These are phyloP conservation scores for Sarcophaga carnaria DNA, from an alignment of 2,888 invertebrate species.

Conservation along the genomic window DNA sequence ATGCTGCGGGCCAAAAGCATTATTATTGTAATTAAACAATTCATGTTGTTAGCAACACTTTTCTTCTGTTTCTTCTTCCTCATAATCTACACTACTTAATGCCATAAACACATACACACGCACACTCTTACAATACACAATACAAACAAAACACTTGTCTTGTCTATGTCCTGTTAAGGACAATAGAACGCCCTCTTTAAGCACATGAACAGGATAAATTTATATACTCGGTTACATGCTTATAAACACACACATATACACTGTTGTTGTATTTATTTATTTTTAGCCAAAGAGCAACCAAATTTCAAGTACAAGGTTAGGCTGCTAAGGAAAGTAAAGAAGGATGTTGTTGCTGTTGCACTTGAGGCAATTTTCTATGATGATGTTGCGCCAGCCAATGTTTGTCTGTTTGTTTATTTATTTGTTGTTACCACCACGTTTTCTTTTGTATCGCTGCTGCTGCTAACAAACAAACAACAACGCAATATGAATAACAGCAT, in stretches of 20 bases:
- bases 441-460: slow-evolving; percentile 34
- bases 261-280: slow-evolving; percentile 14
- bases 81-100: slow-evolving; percentile 51
- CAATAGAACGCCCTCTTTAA: slow-evolving; percentile 58
- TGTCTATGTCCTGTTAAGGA: slow-evolving; percentile 65
- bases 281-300: neutral
- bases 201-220: slow-evolving; percentile 15
- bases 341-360: slow-evolving; percentile 57
- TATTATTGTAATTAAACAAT: slow-evolving; percentile 70
- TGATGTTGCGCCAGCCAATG: slow-evolving; percentile 16
- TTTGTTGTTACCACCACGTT: slow-evolving; percentile 44
- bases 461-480: slow-evolving; percentile 6
- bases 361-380: slow-evolving; percentile 16
- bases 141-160: slow-evolving; percentile 19
- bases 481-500: neutral
- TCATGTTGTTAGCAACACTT: slow-evolving; percentile 69
- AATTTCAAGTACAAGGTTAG: slow-evolving; percentile 64
- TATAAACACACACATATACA: slow-evolving; percentile 63
- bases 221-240: slow-evolving; percentile 1
- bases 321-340: slow-evolving; percentile 45
- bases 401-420: slow-evolving; percentile 41
- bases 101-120: slow-evolving; percentile 37
- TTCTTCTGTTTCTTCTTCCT: slow-evolving; percentile 10
- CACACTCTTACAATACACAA: neutral
- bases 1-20: slow-evolving; percentile 65